Evolutionary conservation across 2,113 vertebrate species (phyloP).

Genomic region (Oxyura jamaicensis): DNA sequence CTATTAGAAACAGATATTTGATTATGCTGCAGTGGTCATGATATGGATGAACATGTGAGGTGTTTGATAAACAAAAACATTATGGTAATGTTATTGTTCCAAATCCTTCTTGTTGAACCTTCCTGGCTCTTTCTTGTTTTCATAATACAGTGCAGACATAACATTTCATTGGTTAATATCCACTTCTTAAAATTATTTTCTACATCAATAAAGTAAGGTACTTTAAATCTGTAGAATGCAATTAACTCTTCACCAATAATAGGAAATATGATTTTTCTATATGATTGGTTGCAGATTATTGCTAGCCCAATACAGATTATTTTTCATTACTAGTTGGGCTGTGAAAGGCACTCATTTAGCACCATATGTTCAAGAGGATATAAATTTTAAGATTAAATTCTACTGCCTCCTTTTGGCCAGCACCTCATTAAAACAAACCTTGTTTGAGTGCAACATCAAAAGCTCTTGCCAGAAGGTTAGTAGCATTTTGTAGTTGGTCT

Average conservation of each 20-base stretch:
- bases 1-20: conserved; percentile 14
- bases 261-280: not conserved
- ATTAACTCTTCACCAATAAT: not conserved
- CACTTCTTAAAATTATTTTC: not conserved
- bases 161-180: not conserved
- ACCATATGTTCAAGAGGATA: not conserved
- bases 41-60: not conserved
- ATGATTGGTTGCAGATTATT: not conserved
- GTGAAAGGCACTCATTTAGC: not conserved
- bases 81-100: not conserved
- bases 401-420: not conserved
- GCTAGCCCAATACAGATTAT: not conserved
- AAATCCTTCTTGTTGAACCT: not conserved
- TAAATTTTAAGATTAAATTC: conserved; percentile 17
- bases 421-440: not conserved
- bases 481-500: not conserved
- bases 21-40: not conserved
- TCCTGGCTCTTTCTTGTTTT: not conserved
- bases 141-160: not conserved
- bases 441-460: not conserved
- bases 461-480: not conserved
- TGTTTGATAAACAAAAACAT: not conserved
- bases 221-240: not conserved
- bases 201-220: not conserved
- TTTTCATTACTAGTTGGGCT: not conserved